These are phyloP conservation scores for Leptoteleia sp. DNA, from an alignment of 1,140 invertebrate species.

Conservation along the genomic window DNA sequence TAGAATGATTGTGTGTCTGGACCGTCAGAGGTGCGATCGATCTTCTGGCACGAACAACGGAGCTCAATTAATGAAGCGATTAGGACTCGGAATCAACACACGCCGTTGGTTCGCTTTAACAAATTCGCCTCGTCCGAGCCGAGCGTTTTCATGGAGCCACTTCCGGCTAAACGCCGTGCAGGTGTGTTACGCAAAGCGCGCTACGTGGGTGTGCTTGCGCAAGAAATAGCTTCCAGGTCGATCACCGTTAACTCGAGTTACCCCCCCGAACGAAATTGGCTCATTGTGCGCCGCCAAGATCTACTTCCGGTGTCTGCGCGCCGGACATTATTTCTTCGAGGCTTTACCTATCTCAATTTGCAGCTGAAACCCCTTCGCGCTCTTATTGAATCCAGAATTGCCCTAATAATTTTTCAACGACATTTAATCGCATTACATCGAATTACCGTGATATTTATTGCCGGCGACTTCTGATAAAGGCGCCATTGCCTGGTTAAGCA, in stretches of 20 bases:
- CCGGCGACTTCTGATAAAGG: not conserved
- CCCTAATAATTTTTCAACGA: slow-evolving; percentile 3
- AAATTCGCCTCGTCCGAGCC: slow-evolving; percentile 19
- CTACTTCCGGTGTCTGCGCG: slow-evolving; percentile 37
- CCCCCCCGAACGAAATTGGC: slow-evolving; percentile 38
- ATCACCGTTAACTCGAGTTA: slow-evolving; percentile 57
- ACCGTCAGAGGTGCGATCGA: slow-evolving; percentile 50
- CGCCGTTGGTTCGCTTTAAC: slow-evolving; percentile 27
- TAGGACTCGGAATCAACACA: slow-evolving; percentile 33
- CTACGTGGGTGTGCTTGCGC: slow-evolving; percentile 30
- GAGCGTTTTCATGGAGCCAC: slow-evolving; percentile 33
- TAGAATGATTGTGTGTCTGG: slow-evolving; percentile 33
- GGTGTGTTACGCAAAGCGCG: slow-evolving; percentile 16
- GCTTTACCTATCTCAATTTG: slow-evolving; percentile 16
- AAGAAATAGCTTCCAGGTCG: slow-evolving; percentile 36
- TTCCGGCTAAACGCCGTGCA: slow-evolving; percentile 24
- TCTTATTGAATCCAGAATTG: slow-evolving; percentile 12
- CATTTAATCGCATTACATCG: slow-evolving; percentile 1
- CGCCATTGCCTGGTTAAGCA: not conserved
- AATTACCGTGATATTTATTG: not conserved
- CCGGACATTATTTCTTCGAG: slow-evolving; percentile 10
- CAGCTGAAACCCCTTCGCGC: not conserved
- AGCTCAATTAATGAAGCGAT: slow-evolving; percentile 54
- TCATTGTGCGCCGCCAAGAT: slow-evolving; percentile 56
- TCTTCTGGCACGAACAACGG: slow-evolving; percentile 34